Conservation (phyloP, 2,797 vertebrate genomes). For the Brachymystax lenok region DNA sequence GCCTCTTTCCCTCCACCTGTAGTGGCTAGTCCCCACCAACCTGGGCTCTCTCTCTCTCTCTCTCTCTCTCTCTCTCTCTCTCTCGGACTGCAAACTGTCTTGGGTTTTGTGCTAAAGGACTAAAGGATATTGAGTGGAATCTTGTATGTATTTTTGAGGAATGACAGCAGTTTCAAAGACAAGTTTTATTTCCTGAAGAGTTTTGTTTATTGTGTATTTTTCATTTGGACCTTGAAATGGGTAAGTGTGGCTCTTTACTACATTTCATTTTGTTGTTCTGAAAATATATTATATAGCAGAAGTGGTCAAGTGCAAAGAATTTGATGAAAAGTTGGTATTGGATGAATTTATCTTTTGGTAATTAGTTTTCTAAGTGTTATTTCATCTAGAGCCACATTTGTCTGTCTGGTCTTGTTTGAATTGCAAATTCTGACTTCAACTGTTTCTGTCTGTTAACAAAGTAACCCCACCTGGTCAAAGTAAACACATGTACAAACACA, state of each 20-base stretch:
- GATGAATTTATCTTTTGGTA: neutral
- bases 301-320: neutral
- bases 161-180: neutral
- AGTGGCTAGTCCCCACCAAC: neutral
- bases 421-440: neutral
- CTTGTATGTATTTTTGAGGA: conserved; percentile 10
- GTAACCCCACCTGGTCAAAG: neutral
- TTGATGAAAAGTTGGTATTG: neutral
- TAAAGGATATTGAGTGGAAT: neutral
- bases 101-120: neutral
- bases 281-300: neutral
- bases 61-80: conserved; percentile 14
- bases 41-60: conserved; percentile 5
- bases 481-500: neutral
- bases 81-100: conserved; percentile 10
- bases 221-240: conserved; percentile 48
- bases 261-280: neutral
- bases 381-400: neutral
- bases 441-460: neutral
- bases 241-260: conserved; percentile 54
- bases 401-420: neutral
- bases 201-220: neutral
- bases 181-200: neutral
- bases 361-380: neutral
- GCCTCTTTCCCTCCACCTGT: conserved; percentile 23